Base-by-base conservation (phyloP, 2,113 vertebrate genomes). In the Limnothrissa miodon region DNA sequence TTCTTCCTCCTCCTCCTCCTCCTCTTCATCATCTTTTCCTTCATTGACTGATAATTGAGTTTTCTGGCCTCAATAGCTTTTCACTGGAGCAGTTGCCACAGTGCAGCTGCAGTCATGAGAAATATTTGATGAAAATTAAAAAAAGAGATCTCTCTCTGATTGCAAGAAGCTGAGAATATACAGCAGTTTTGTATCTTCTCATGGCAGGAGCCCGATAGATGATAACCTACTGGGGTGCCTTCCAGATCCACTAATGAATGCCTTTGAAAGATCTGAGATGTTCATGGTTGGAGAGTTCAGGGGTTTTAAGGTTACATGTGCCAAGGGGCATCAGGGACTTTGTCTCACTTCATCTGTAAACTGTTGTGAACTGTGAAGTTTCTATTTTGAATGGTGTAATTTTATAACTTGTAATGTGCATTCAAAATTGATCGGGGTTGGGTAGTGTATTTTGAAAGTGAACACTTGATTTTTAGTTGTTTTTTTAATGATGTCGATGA, bases 11-110 rank as follows among this genome's bases (percentile, higher is more conserved):
- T n/a, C n/a, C n/a, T 21, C 48, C 8, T 53, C 48, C 48, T 53
- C 48, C 48, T 53, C 48, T 53, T 42, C 48, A 2, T 53, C 8
- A 5, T 56, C 53, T 56, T 56, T 21, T 21, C 17, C 53, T 56
- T 56, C 66, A 74, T 74, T 74, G 66, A 29, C 11, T 15, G 25
- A 74, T 74, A 74, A 74, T 74, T 74, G 66, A 74, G 66, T 74
- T 10, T 33, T 25, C 66, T 5, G 66, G 66, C 66, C 66, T 74
- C 66, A 74, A 74, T 74, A 33, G 66, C 29, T 74, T 74, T 19
- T 29, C 66, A 74, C 66, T 19, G 17, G 66, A 36, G 29, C 15
- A 15, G 29, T 6, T 17, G 66, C 62, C 29, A 36, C 29, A 36
- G 66, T 39, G 66, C 66, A 74, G 66, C 15, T 15, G 66, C 66